These are phyloP conservation scores for Rhogogaster chlorosoma DNA, from an alignment of 2,888 invertebrate genomes.

Conservation along the genomic window DNA sequence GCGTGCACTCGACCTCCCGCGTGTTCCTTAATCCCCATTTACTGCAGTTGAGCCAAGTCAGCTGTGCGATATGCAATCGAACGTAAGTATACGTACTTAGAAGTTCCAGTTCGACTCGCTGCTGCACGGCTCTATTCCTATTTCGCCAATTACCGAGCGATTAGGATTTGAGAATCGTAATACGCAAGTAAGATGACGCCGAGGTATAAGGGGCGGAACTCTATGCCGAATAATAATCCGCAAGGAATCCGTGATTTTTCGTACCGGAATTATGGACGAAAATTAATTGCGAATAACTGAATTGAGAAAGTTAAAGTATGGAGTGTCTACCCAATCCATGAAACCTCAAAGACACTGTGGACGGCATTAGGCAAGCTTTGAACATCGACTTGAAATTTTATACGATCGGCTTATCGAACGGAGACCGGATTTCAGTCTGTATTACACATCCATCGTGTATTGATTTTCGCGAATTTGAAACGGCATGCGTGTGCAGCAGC, in stretches of 20 bases:
- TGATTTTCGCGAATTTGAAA: constrained; percentile 42
- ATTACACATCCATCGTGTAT: constrained; percentile 20
- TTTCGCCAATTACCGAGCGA: constrained; percentile 27
- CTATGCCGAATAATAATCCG: background rate
- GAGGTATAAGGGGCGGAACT: background rate
- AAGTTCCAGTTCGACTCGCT: constrained; percentile 4
- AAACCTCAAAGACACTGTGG: constrained; percentile 7
- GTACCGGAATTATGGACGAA: background rate
- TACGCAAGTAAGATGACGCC: background rate
- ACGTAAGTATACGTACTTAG: constrained; percentile 55
- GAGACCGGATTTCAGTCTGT: constrained; percentile 27
- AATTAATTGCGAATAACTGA: background rate
- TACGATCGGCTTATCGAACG: constrained; percentile 44
- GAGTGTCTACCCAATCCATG: background rate
- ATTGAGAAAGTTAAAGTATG: background rate
- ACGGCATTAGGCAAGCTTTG: constrained; percentile 29
- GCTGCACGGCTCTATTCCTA: background rate
- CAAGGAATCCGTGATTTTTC: background rate
- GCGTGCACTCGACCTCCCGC: constrained; percentile 74
- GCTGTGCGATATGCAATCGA: constrained; percentile 64
- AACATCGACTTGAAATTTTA: constrained; percentile 37
- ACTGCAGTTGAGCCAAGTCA: constrained; percentile 68
- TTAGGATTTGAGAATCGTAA: background rate
- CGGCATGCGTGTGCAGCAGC: constrained; percentile 30
- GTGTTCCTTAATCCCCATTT: constrained; percentile 72